Evolutionary conservation across 2,888 invertebrate species (phyloP).

Genomic region (Drosophila conformis): DNA sequence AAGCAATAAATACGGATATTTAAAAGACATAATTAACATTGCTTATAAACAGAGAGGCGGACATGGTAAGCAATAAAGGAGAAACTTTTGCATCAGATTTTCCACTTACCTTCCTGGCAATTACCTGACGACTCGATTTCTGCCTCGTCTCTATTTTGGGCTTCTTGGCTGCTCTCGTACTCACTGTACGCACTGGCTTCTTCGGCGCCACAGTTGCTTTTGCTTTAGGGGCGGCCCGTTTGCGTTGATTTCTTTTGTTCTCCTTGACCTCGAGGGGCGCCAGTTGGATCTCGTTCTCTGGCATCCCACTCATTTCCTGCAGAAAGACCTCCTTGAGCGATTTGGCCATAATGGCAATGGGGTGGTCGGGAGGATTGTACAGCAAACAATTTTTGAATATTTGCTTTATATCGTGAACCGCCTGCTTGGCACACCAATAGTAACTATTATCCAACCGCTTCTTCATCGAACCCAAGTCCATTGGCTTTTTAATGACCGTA

Average conservation of each 20-base stretch:
- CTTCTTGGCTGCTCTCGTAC: conserved; percentile 87
- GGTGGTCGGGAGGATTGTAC: conserved; percentile 99
- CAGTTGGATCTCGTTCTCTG: conserved; percentile 95
- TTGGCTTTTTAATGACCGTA: conserved; percentile 98
- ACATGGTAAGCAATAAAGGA: not conserved
- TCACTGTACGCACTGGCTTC: conserved; percentile 1
- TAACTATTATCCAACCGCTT: conserved; percentile 97
- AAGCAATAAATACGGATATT: not conserved
- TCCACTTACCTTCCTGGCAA: conserved; percentile 90
- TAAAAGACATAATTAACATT: no score
- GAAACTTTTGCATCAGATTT: conserved; percentile 55
- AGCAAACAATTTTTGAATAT: conserved; percentile 99
- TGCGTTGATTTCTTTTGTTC: conserved; percentile 87
- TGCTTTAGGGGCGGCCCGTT: conserved; percentile 76
- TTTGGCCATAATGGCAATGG: conserved; percentile 99
- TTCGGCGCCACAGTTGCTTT: conserved; percentile 60
- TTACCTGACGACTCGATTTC: conserved; percentile 96
- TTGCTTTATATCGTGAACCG: conserved; percentile 97
- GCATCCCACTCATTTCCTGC: conserved; percentile 96
- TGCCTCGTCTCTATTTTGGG: conserved; percentile 95
- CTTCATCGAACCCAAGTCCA: conserved; percentile 99
- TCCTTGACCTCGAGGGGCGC: conserved; percentile 90
- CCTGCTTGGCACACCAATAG: conserved; percentile 97
- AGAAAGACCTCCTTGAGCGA: conserved; percentile 96
- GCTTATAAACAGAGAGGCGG: not conserved